Evolutionary conservation across 2,797 vertebrate species (phyloP), one percentile per base, ranked within the genome.

Genomic region (Lagorchestes hirsutus): DNA sequence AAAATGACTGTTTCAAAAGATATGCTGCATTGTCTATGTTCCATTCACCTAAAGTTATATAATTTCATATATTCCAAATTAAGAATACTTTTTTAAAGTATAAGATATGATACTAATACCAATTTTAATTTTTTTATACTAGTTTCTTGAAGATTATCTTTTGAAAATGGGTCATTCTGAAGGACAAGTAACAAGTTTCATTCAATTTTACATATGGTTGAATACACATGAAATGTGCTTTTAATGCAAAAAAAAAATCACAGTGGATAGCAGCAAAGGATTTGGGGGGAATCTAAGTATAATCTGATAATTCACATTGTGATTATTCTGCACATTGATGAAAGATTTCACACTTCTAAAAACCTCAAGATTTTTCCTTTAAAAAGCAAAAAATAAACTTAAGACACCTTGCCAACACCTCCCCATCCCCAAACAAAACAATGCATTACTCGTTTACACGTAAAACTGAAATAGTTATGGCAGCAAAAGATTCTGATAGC

Each of bases 221-320:
- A 98, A 98, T 96, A 99, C 98, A 99, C 98, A 98, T 97, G 98
- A 99, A 98, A 99, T 99, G 99, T 99, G 99, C 98, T 99, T 99
- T 98, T 97, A 98, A 99, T 99, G 98, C 98, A 99, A 99, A 98
- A 99, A 98, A 99, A 99, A 98, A 99, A 99, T 99, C 99, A 99
- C 99, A 99, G 99, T 99, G 99, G 99, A 98, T 99, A 99, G 99
- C 99, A 99, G 99, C 99, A 99, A 99, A 99, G 98, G 98, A 99
- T 96, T 97, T 98, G 97, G 98, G 29, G 54, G 97, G 97, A 94
- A 96, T 98, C 95, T 97, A 98, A 97, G 98, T 98, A 98, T 92
- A 98, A 98, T 98, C 97, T 98, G 97, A 98, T 98, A 96, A 98
- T 98, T 99, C 98, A 99, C 99, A 99, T 99, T 99, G 98, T 98